These are phyloP conservation scores for Galeopsomyia nigrocyanea DNA, from an alignment of 2,888 invertebrate genomes.

Conservation along the genomic window DNA sequence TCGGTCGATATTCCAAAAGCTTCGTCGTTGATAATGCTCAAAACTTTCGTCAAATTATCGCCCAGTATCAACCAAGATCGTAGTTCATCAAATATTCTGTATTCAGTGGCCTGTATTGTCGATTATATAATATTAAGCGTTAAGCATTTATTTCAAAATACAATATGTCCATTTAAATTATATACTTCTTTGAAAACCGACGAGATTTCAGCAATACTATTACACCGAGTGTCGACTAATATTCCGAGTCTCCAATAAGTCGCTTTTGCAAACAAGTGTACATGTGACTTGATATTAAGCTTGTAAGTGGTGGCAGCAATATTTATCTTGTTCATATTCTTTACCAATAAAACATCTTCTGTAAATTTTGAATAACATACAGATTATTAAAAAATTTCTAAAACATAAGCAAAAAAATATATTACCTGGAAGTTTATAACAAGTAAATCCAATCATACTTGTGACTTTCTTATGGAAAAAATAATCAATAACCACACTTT, in stretches of 20 bases:
- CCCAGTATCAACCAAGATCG: conserved; percentile 51
- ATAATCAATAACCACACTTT: no score
- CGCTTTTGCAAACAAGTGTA: not conserved
- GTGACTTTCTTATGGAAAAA: no score
- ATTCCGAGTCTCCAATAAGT: conserved; percentile 14
- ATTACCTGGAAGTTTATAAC: conserved; percentile 57
- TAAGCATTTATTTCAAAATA: not conserved
- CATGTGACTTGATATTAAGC: not conserved
- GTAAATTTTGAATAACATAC: conserved; percentile 44
- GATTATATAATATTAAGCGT: not conserved
- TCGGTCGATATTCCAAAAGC: conserved; percentile 53
- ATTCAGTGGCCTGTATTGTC: not conserved
- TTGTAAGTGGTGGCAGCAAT: not conserved
- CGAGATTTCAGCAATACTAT: not conserved
- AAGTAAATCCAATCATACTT: conserved; percentile 56
- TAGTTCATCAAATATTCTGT: not conserved
- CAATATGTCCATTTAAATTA: not conserved
- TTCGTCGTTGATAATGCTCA: conserved; percentile 49
- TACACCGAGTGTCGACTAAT: conserved; percentile 13
- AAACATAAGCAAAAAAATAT: conserved; percentile 15
- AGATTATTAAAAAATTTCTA: conserved; percentile 43
- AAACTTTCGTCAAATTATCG: conserved; percentile 43
- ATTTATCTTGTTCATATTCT: not conserved
- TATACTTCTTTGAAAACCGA: conserved; percentile 2
- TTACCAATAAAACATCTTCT: conserved; percentile 7